Evolutionary conservation across 2,888 invertebrate genomes (phyloP), one percentile per base, ranked within the genome.

Genomic region (Taphrorychus bicolor): DNA sequence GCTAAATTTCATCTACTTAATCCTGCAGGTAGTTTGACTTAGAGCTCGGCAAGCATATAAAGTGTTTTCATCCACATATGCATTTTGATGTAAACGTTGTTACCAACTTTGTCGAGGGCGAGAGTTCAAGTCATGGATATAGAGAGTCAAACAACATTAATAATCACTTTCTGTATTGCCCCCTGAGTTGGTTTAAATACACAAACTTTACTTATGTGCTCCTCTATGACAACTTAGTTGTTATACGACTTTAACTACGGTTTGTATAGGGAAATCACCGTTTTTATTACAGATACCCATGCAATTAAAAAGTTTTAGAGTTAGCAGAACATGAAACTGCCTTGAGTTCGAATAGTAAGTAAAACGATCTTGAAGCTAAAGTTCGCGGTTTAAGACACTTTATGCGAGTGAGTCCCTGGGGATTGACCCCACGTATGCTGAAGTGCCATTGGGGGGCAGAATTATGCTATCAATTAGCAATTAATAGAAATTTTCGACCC

Each of bases 321-420:
- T n/a, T n/a, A 32, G 7, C 32, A 32, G 11, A 11, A 32, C 32
- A 32, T 32, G 32, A 32, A 32, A 32, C 11, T 32, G 11, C 32
- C 32, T 3, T 7, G 32, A 9, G 32, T 32, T 32, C 32, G 32
- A 32, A 32, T n/a, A n/a, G n/a, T n/a, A n/a, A 11, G 9, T 67
- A 67, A 62, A 58, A 14, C 45, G 17, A 16, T 67, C 52, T 57
- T 60, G 56, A 67, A 61, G 56, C 45, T 57, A 53, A 52, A 62
- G 52, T 59, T 52, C 62, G 60, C 56, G 60, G 67, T 67, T 67
- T 58, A 64, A 63, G 54, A 54, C 69, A 40, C 54, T 76, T 73
- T 72, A 74, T 71, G 74, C 67, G 71, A 76, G 76, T 76, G 71
- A 71, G 70, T 75, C 77, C 75, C 77, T 67, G 61, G 75, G 70